Evolutionary conservation across 2,888 invertebrate genomes (phyloP).

Genomic region (Volucella zonaria): DNA sequence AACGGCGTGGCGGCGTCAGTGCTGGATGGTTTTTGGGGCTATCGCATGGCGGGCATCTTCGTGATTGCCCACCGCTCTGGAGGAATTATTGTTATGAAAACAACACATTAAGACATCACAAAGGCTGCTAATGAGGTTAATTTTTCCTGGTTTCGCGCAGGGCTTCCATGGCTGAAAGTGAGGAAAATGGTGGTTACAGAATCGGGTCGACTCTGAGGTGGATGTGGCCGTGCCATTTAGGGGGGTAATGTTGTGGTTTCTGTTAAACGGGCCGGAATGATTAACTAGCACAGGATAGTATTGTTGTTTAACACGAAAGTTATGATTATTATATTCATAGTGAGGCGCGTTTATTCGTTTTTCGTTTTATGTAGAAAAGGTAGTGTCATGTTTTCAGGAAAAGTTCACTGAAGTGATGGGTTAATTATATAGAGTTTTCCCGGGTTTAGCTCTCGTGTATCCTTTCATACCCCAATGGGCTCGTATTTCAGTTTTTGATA

Average conservation of each 20-base stretch:
- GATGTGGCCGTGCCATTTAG: conserved; percentile 42
- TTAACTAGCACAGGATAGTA: conserved; percentile 46
- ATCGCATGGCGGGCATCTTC: conserved; percentile 64
- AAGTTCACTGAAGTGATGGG: conserved; percentile 4
- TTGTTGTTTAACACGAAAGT: conserved; percentile 64
- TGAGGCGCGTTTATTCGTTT: background rate
- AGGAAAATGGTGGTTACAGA: conserved; percentile 36
- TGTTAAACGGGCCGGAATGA: conserved; percentile 62
- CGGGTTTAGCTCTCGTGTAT: too few relatives aligned
- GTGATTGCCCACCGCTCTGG: conserved; percentile 59
- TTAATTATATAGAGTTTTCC: background rate
- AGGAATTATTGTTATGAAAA: conserved; percentile 69
- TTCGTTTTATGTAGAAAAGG: background rate
- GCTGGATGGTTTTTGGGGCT: conserved; percentile 35
- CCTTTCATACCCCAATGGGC: too few relatives aligned
- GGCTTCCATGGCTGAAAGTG: conserved; percentile 21
- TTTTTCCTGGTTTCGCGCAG: conserved; percentile 57
- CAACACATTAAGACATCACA: conserved; percentile 75
- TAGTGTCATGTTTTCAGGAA: background rate
- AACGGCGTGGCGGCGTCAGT: background rate
- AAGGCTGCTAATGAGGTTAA: conserved; percentile 75
- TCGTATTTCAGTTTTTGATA: too few relatives aligned
- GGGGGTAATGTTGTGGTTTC: conserved; percentile 58
- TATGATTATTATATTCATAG: conserved; percentile 56
- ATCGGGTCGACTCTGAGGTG: conserved; percentile 5